phyloP scores from a whole-genome alignment of 2,797 vertebrate genomes.

The Mus spretus region DNA sequence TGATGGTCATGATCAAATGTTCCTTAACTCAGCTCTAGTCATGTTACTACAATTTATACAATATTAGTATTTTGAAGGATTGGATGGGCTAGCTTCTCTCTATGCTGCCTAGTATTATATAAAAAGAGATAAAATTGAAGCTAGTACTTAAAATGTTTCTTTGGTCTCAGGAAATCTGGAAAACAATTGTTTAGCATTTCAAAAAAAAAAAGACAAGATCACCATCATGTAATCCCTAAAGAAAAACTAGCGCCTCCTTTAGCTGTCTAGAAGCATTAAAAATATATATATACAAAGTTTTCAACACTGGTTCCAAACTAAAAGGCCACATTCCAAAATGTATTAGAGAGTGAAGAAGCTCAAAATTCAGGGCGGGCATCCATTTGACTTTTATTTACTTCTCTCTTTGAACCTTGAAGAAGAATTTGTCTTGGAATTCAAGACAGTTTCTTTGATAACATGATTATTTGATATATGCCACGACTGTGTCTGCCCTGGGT shows the following conservation, averaged over 20 bases:
- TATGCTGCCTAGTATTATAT: not conserved
- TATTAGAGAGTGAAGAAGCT: not conserved
- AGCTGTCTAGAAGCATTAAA: constrained; percentile 39
- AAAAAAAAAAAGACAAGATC: constrained; percentile 54
- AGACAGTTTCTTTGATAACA: constrained; percentile 50
- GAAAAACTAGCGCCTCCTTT: constrained; percentile 60
- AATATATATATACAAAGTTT: not conserved
- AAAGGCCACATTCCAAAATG: constrained; percentile 1
- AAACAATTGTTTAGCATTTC: constrained; percentile 36
- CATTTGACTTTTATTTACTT: constrained; percentile 21
- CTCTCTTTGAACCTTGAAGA: constrained; percentile 62
- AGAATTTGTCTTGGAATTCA: constrained; percentile 53
- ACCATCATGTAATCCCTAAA: not conserved
- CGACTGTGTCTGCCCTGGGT: not conserved
- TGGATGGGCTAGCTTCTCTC: not conserved
- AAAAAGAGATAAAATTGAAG: constrained; percentile 34
- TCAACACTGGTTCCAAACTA: constrained; percentile 17
- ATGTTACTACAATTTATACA: not conserved
- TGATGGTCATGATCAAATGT: not conserved
- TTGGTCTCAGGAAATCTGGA: constrained; percentile 7
- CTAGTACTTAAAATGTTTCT: constrained; percentile 51
- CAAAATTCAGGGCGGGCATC: not conserved
- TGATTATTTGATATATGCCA: constrained; percentile 50
- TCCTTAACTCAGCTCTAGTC: not conserved
- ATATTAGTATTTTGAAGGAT: not conserved